Conservation (phyloP, 2,797 vertebrate genomes). For the Centroberyx gerrardi region DNA sequence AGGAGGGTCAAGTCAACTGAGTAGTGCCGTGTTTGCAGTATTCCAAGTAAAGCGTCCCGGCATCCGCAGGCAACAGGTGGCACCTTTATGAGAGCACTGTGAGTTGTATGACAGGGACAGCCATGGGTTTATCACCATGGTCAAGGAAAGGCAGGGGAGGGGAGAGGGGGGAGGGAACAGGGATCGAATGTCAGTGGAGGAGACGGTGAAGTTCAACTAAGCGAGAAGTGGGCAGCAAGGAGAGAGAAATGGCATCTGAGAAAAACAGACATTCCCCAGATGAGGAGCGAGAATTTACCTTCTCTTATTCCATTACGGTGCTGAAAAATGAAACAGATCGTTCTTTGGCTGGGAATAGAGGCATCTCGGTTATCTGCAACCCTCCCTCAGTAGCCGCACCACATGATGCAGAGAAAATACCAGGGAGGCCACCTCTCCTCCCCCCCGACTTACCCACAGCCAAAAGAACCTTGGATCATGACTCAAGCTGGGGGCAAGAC, state of each 20-base stretch:
- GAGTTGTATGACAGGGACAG: conserved; percentile 63
- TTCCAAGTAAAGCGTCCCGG: conserved; percentile 70
- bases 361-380: conserved; percentile 63
- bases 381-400: conserved; percentile 32
- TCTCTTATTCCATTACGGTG: conserved; percentile 26
- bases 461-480: conserved; percentile 44
- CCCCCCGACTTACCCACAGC: conserved; percentile 22
- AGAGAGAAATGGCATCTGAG: conserved; percentile 8
- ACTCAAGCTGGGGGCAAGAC: conserved; percentile 38
- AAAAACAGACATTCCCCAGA: conserved; percentile 8
- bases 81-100: conserved; percentile 60
- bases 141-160: conserved; percentile 34
- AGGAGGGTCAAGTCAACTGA: conserved; percentile 51
- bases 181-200: conserved; percentile 42
- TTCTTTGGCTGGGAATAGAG: conserved; percentile 72
- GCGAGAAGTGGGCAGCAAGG: conserved; percentile 21
- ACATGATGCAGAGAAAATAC: conserved; percentile 76
- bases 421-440: conserved; percentile 59
- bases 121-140: conserved; percentile 53
- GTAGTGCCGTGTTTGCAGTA: conserved; percentile 74
- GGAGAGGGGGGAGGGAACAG: conserved; percentile 24
- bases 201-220: conserved; percentile 15
- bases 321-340: conserved; percentile 53
- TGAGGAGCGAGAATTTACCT: conserved; percentile 32
- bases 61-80: conserved; percentile 81